Conservation (phyloP, 2,888 invertebrate genomes). For the Ferrisia virgata region DNA sequence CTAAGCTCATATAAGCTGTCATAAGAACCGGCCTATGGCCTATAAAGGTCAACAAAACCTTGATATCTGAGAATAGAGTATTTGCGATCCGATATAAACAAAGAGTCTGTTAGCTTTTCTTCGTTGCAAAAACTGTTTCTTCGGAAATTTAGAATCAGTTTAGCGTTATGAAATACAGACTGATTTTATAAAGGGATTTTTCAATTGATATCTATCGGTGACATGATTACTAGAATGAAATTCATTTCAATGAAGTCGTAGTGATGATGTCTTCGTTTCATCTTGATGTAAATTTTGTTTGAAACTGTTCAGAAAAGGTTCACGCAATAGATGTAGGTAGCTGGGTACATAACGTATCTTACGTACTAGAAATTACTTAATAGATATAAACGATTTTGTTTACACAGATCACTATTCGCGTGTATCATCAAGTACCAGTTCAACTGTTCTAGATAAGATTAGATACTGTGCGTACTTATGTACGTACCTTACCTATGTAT, state of each 20-base stretch:
- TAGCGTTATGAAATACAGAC: no score
- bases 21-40: constrained; percentile 20
- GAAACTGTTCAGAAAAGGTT: no score
- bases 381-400: background rate
- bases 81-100: background rate
- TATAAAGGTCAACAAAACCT: constrained; percentile 35
- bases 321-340: no score
- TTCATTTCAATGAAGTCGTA: no score
- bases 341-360: no score
- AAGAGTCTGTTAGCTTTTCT: background rate
- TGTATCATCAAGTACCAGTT: background rate
- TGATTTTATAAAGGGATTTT: no score
- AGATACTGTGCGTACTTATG: no score
- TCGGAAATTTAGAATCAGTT: no score
- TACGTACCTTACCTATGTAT: background rate
- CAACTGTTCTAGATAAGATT: background rate
- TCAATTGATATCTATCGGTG: no score
- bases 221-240: no score
- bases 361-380: background rate
- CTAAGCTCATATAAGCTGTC: background rate
- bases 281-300: no score
- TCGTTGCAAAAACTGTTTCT: background rate
- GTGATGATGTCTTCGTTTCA: no score
- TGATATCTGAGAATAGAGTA: background rate
- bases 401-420: background rate